Evolutionary conservation across 2,797 vertebrate genomes (phyloP).

Genomic region (Siniperca scherzeri): DNA sequence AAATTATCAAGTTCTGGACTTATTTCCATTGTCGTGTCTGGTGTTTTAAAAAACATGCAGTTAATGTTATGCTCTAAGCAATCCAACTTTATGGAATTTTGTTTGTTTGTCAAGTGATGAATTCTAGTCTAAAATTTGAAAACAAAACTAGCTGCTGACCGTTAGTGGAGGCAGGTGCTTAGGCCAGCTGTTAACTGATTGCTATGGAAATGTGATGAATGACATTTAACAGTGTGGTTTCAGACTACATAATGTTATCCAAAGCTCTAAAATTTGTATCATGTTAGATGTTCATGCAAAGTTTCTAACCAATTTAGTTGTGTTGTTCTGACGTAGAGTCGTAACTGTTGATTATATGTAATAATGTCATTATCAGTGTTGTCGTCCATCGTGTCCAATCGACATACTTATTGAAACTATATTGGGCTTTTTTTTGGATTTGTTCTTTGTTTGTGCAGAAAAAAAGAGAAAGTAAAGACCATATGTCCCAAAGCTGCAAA

Average conservation of each 20-base stretch:
- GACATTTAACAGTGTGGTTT: background rate
- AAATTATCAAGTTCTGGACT: background rate
- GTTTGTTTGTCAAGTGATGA: background rate
- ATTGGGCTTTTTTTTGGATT: background rate
- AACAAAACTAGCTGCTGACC: background rate
- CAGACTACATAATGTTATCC: background rate
- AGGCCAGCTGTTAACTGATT: slow-evolving; percentile 19
- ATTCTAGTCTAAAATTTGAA: background rate
- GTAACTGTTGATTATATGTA: background rate
- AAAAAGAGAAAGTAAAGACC: background rate
- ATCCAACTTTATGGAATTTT: background rate
- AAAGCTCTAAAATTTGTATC: background rate
- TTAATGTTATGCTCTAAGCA: background rate
- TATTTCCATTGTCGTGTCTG: background rate
- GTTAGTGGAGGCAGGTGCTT: background rate
- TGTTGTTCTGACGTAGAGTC: background rate
- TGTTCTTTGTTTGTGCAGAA: background rate
- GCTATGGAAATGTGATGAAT: slow-evolving; percentile 15
- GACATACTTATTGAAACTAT: background rate
- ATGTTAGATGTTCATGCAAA: background rate
- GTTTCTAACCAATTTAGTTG: background rate
- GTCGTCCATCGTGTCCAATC: background rate
- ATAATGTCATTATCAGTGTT: background rate
- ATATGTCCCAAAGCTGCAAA: slow-evolving; percentile 10
- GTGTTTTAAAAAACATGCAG: background rate